A percentile compares a stretch with the other conserved stretches of the same genome.
These are phyloP conservation scores for Sebastes fasciatus DNA, from an alignment of 2,113 vertebrate genomes.

Conservation along the genomic window DNA sequence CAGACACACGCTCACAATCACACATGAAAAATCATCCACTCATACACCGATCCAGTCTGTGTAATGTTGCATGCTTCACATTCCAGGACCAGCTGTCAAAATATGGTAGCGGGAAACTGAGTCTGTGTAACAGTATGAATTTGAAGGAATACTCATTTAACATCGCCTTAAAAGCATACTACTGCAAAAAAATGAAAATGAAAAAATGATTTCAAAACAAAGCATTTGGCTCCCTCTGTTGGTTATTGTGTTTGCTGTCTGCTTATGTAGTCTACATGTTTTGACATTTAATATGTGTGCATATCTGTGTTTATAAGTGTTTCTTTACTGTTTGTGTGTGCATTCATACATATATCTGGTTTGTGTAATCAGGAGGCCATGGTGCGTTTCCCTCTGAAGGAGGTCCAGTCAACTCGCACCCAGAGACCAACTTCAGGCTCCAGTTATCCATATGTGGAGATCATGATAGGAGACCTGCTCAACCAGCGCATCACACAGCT, in stretches of 20 bases:
- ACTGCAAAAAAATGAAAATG: neutral
- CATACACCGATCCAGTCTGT: neutral
- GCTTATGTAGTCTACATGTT: neutral
- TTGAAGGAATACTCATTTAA: neutral
- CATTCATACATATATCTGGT: neutral
- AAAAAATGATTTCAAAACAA: neutral
- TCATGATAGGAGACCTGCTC: slow-evolving; percentile 90
- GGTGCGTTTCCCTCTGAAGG: slow-evolving; percentile 91
- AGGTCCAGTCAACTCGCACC: slow-evolving; percentile 94
- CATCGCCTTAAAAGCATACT: neutral
- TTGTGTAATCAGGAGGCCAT: slow-evolving; percentile 86
- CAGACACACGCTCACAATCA: neutral
- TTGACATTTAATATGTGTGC: neutral
- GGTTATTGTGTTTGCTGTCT: slow-evolving; percentile 10
- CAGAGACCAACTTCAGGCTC: slow-evolving; percentile 90
- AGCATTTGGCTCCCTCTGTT: slow-evolving; percentile 58
- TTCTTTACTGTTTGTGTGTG: slow-evolving; percentile 13
- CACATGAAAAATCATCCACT: neutral
- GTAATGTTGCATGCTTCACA: neutral
- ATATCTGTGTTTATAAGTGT: neutral
- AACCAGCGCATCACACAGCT: slow-evolving; percentile 92
- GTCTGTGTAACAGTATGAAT: neutral
- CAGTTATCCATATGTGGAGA: slow-evolving; percentile 95
- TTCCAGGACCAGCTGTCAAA: neutral
- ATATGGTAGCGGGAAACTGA: neutral